A percentile compares a stretch with the other conserved stretches of the same genome.
Conservation (phyloP, 2,888 invertebrate genomes). For the Drosophila stalkeri region DNA sequence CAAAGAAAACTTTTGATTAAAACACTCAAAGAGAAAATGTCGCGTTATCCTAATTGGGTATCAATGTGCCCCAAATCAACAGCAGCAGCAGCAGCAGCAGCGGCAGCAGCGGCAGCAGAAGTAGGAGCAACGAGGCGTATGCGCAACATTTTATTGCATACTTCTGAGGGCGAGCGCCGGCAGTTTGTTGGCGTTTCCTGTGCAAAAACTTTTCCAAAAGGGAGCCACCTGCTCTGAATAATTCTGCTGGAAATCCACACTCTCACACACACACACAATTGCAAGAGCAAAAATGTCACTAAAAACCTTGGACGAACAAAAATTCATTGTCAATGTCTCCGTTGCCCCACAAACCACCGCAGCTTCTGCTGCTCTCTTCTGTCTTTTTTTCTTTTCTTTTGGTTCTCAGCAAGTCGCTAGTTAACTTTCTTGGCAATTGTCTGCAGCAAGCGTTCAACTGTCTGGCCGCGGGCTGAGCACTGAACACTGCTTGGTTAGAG, state of each 20-base stretch:
- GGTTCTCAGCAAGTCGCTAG: constrained; percentile 44
- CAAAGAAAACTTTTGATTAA: constrained; percentile 70
- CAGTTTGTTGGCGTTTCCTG: constrained; percentile 57
- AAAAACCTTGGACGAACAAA: constrained; percentile 46
- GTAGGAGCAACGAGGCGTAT: constrained; percentile 24
- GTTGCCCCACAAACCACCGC: background rate
- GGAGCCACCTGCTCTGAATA: constrained; percentile 57
- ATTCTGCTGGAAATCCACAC: constrained; percentile 44
- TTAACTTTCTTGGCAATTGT: constrained; percentile 76
- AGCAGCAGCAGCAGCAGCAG: constrained; percentile 30
- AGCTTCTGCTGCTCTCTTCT: too few relatives aligned
- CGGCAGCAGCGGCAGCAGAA: constrained; percentile 22
- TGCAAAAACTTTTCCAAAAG: constrained; percentile 42
- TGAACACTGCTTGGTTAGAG: constrained; percentile 1
- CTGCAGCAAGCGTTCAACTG: constrained; percentile 60
- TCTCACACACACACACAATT: constrained; percentile 44
- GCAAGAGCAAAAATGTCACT: constrained; percentile 45
- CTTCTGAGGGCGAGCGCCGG: constrained; percentile 30
- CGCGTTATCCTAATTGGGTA: constrained; percentile 79
- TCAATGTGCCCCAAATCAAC: constrained; percentile 78
- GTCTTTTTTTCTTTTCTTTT: background rate
- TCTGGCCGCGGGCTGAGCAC: constrained; percentile 35
- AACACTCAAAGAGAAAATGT: constrained; percentile 66
- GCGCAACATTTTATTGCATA: constrained; percentile 74
- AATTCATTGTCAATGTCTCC: constrained; percentile 66